phyloP scores from a whole-genome alignment of 1,140 invertebrate species.

The Caenorhabditis remanei region DNA sequence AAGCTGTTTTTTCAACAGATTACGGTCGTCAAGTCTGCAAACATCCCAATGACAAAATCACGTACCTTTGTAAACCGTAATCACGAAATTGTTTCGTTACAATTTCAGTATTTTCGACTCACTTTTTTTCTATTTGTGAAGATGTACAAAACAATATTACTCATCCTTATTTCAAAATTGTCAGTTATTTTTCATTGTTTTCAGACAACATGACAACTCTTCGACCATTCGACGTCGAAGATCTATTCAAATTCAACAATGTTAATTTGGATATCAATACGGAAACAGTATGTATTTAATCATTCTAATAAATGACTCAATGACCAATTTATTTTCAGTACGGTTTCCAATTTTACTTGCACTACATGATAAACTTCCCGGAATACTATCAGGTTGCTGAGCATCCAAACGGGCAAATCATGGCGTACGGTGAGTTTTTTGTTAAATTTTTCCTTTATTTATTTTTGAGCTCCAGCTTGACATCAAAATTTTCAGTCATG shows the following conservation, averaged over 20 bases:
- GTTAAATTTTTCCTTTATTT: conserved; percentile 37
- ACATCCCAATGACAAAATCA: not conserved
- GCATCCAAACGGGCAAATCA: conserved; percentile 92
- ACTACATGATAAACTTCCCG: conserved; percentile 98
- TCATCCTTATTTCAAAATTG: not conserved
- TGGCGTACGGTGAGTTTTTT: conserved; percentile 92
- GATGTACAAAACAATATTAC: not conserved
- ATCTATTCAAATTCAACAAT: conserved; percentile 95
- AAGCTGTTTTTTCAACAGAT: not conserved
- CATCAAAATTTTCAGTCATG: conserved; percentile 86
- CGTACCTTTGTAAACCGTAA: not conserved
- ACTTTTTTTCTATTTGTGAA: not conserved
- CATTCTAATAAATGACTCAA: not conserved
- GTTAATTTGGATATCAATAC: conserved; percentile 97
- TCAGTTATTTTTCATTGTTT: not conserved
- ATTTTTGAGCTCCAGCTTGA: not conserved
- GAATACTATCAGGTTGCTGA: conserved; percentile 97
- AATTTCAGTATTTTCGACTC: not conserved
- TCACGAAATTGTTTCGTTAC: not conserved
- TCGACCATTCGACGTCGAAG: conserved; percentile 91
- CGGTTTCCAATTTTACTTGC: conserved; percentile 95
- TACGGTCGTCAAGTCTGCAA: conserved; percentile 17
- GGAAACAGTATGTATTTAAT: conserved; percentile 90
- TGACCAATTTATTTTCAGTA: conserved; percentile 82
- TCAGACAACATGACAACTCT: conserved; percentile 87